These are phyloP conservation scores for Aegotheles bennettii DNA, from an alignment of 2,113 vertebrate genomes.

Conservation along the genomic window DNA sequence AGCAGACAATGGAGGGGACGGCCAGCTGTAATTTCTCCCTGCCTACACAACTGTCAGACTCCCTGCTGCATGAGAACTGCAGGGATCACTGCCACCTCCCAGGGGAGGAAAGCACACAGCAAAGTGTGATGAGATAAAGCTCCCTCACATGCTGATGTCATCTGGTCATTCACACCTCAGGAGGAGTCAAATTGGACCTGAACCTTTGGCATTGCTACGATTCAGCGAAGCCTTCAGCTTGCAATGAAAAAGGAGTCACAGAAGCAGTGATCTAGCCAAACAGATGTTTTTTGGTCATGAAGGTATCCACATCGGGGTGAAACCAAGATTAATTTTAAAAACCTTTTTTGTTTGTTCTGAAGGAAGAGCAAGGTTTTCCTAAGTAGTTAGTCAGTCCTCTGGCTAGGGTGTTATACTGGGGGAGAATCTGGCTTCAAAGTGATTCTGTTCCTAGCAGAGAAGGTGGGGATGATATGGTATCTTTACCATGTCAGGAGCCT, in stretches of 20 bases:
- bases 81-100: background rate
- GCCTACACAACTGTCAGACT: background rate
- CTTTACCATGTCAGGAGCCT: background rate
- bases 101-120: background rate
- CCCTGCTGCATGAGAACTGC: background rate
- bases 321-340: background rate
- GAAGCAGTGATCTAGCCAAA: background rate
- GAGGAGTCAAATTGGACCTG: background rate
- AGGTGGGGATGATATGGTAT: background rate
- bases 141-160: background rate
- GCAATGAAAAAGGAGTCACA: background rate
- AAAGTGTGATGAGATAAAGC: background rate
- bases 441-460: background rate
- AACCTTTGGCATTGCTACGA: background rate
- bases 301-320: accelerated
- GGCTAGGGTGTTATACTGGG: background rate
- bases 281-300: background rate
- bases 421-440: background rate
- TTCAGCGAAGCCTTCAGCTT: background rate
- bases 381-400: background rate
- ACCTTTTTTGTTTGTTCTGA: background rate
- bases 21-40: background rate
- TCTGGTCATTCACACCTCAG: background rate
- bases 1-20: background rate
- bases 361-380: background rate